Evolutionary conservation across 1,140 invertebrate genomes (phyloP).

Genomic region (Chlorops oryzae): DNA sequence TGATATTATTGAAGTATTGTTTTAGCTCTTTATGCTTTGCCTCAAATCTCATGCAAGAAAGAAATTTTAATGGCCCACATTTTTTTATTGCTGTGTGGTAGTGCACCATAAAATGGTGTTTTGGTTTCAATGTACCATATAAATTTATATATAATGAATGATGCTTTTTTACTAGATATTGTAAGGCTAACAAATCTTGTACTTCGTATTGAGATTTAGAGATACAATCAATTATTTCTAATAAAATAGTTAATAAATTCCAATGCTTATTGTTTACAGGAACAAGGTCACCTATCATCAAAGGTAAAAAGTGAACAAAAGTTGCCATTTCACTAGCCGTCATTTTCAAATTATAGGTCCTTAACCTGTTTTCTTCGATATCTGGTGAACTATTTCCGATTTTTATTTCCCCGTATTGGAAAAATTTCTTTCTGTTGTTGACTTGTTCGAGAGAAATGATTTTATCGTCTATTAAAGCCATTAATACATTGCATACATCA

Average conservation of each 20-base stretch:
- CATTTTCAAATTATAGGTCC: slow-evolving; percentile 17
- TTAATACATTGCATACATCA: slow-evolving; percentile 22
- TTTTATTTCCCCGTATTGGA: neutral
- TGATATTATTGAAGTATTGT: slow-evolving; percentile 15
- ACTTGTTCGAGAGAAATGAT: slow-evolving; percentile 26
- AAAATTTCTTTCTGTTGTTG: slow-evolving; percentile 13
- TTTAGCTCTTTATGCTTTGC: slow-evolving; percentile 26
- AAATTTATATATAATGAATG: slow-evolving; percentile 17
- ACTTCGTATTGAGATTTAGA: neutral
- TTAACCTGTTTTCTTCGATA: neutral
- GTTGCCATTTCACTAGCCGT: slow-evolving; percentile 28
- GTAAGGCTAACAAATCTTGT: neutral
- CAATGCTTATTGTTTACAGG: slow-evolving; percentile 21
- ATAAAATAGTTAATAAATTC: slow-evolving; percentile 8
- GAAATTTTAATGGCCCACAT: too few relatives aligned
- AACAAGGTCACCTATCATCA: slow-evolving; percentile 28
- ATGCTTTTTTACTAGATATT: slow-evolving; percentile 14
- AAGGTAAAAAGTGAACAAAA: slow-evolving; percentile 20
- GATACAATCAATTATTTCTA: neutral
- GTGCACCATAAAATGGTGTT: slow-evolving; percentile 27
- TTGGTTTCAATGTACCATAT: slow-evolving; percentile 29
- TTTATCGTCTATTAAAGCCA: slow-evolving; percentile 16
- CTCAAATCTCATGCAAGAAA: slow-evolving; percentile 29
- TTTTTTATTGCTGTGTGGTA: slow-evolving; percentile 12
- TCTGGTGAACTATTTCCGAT: neutral